A percentile compares a stretch with the other conserved stretches of the same genome.
These are phyloP conservation scores for Tetragnatha versicolor DNA, from an alignment of 1,140 invertebrate genomes.

Conservation along the genomic window DNA sequence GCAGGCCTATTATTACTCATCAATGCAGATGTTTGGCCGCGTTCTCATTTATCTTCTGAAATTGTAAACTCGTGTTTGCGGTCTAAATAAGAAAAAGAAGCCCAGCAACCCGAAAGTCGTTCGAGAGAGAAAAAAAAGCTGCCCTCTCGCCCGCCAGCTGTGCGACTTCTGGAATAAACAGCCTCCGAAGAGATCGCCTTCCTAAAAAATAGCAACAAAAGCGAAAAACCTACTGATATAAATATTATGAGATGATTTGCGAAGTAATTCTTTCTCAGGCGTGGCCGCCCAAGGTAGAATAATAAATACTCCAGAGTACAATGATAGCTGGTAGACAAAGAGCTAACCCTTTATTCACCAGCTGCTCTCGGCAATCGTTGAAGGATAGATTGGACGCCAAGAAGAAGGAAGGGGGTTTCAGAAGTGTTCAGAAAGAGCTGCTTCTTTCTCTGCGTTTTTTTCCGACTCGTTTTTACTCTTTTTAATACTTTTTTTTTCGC, in stretches of 20 bases:
- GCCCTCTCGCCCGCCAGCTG: conserved; percentile 38
- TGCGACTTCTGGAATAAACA: conserved; percentile 47
- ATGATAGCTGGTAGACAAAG: conserved; percentile 46
- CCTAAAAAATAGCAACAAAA: conserved; percentile 10
- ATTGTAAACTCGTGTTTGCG: conserved; percentile 41
- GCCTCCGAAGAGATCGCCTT: conserved; percentile 12
- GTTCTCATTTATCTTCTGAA: conserved; percentile 38
- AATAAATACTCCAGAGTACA: conserved; percentile 15
- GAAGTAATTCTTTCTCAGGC: conserved; percentile 44
- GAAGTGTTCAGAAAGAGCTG: conserved; percentile 32
- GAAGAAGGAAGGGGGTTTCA: conserved; percentile 7
- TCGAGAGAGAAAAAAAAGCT: conserved; percentile 9
- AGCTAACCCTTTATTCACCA: conserved; percentile 51
- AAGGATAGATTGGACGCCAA: neutral
- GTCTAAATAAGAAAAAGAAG: conserved; percentile 28
- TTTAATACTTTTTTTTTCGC: neutral
- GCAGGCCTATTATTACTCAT: conserved; percentile 35
- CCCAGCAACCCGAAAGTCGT: neutral
- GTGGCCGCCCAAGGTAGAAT: conserved; percentile 43
- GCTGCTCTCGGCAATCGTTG: conserved; percentile 43
- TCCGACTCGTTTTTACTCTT: conserved; percentile 3
- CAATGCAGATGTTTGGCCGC: conserved; percentile 34
- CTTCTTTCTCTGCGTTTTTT: conserved; percentile 24
- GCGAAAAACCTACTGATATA: conserved; percentile 35
- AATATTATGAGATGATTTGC: conserved; percentile 44